Percentiles rank a stretch among this genome's conserved stretches.
These are phyloP conservation scores for Gambusia holbrooki DNA, from an alignment of 2,113 vertebrate species.

Conservation along the genomic window DNA sequence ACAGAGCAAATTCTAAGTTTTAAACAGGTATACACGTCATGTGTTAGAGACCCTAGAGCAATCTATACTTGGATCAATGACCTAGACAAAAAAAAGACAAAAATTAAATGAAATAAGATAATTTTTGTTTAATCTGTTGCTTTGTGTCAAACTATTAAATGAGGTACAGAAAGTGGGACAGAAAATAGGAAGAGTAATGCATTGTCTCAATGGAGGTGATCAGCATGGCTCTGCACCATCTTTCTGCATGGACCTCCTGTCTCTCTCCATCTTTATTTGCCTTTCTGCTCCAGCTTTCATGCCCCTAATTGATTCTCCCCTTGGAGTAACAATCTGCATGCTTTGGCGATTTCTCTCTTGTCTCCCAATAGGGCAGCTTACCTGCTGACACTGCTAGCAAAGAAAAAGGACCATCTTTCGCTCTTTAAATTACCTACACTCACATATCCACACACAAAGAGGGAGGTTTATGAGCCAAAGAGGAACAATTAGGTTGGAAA, in stretches of 20 bases:
- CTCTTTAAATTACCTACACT: conserved; percentile 44
- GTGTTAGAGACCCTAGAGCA: conserved; percentile 32
- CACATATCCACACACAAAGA: conserved; percentile 18
- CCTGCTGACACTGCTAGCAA: conserved; percentile 79
- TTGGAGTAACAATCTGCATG: conserved; percentile 76
- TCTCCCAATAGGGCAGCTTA: conserved; percentile 72
- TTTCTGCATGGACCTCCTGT: conserved; percentile 62
- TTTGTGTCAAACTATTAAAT: conserved; percentile 5
- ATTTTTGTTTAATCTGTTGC: too few relatives aligned
- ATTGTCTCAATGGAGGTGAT: conserved; percentile 70
- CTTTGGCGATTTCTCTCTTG: conserved; percentile 73
- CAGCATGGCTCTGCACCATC: conserved; percentile 65
- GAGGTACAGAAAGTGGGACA: conserved; percentile 33
- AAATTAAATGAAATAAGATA: conserved; percentile 26
- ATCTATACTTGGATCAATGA: conserved; percentile 55
- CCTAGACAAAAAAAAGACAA: conserved; percentile 8
- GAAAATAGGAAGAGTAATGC: conserved; percentile 52
- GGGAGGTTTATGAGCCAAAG: conserved; percentile 30
- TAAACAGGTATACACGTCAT: conserved; percentile 43
- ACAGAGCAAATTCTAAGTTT: conserved; percentile 36
- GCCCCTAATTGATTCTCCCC: conserved; percentile 79
- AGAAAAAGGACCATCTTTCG: conserved; percentile 55
- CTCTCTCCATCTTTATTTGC: conserved; percentile 41
- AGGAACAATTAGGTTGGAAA: conserved; percentile 67
- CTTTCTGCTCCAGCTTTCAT: conserved; percentile 64